A percentile compares a stretch with the other conserved stretches of the same genome.
These are phyloP conservation scores for Australoheros facetus DNA, from an alignment of 2,797 vertebrate species.

Conservation along the genomic window DNA sequence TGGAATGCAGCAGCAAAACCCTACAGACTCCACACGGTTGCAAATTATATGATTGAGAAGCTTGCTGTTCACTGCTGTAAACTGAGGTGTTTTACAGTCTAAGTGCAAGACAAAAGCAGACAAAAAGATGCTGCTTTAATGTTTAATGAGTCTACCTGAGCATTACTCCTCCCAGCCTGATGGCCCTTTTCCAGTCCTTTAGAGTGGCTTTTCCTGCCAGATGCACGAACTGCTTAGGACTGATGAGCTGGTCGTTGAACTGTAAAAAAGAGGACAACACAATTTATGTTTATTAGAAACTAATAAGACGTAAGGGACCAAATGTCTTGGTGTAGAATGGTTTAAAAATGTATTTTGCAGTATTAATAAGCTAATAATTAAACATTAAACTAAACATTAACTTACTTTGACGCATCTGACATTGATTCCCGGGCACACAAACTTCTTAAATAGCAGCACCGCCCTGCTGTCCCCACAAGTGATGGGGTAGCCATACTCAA, in stretches of 20 bases:
- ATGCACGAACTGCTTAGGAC: conserved; percentile 94
- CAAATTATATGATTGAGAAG: conserved; percentile 45
- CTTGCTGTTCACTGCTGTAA: not conserved
- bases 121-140: conserved; percentile 1
- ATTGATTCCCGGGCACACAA: conserved; percentile 95
- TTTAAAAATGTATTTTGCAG: not conserved
- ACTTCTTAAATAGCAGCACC: conserved; percentile 93
- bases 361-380: not conserved
- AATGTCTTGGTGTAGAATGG: not conserved
- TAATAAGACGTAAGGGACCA: not conserved
- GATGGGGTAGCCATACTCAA: conserved; percentile 93
- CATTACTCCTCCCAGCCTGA: conserved; percentile 93
- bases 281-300: not conserved
- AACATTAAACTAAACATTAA: not conserved
- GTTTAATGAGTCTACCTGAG: conserved; percentile 83
- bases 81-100: conserved; percentile 22
- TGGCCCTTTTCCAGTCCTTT: conserved; percentile 96
- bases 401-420: conserved; percentile 92
- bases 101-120: not conserved
- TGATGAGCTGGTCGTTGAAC: conserved; percentile 95
- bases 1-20: conserved; percentile 63
- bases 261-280: conserved; percentile 60
- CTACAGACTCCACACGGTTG: conserved; percentile 34
- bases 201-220: conserved; percentile 93
- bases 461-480: conserved; percentile 94